Evolutionary conservation across 2,113 vertebrate species (phyloP).

Genomic region (Silurus meridionalis): DNA sequence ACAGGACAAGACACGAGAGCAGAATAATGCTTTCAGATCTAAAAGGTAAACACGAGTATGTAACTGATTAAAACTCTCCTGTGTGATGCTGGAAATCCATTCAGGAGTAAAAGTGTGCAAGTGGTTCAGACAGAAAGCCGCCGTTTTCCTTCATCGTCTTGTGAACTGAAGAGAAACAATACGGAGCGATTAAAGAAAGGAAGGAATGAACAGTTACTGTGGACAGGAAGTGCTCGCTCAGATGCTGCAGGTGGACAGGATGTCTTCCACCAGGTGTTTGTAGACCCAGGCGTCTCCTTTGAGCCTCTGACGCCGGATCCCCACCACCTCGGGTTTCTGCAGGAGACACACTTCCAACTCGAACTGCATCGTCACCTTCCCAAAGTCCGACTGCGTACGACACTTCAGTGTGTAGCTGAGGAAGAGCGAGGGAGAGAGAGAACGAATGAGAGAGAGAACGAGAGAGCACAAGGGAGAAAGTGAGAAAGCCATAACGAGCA

Average conservation of each 20-base stretch:
- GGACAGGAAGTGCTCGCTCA: constrained; percentile 45
- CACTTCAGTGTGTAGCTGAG: constrained; percentile 91
- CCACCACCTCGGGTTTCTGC: constrained; percentile 78
- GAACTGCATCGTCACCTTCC: constrained; percentile 89
- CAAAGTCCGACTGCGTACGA: constrained; percentile 83
- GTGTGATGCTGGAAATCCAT: not conserved
- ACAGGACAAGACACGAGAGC: not conserved
- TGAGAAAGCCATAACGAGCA: too few relatives aligned
- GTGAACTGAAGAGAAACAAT: not conserved
- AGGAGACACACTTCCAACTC: constrained; percentile 92
- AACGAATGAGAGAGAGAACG: not conserved
- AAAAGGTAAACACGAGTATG: not conserved
- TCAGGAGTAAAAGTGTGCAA: not conserved
- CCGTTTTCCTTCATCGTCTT: not conserved
- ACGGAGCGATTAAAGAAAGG: not conserved
- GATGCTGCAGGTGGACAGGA: constrained; percentile 80
- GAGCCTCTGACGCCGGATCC: constrained; percentile 84
- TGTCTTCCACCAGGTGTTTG: constrained; percentile 91
- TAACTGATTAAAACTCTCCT: not conserved
- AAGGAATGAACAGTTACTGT: not conserved
- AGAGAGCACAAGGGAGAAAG: not conserved
- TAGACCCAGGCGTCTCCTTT: constrained; percentile 97
- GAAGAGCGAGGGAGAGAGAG: not conserved
- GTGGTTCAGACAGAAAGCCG: not conserved
- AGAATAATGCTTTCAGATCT: not conserved